phyloP scores from a whole-genome alignment of 1,140 invertebrate species.

The Achroia grisella region DNA sequence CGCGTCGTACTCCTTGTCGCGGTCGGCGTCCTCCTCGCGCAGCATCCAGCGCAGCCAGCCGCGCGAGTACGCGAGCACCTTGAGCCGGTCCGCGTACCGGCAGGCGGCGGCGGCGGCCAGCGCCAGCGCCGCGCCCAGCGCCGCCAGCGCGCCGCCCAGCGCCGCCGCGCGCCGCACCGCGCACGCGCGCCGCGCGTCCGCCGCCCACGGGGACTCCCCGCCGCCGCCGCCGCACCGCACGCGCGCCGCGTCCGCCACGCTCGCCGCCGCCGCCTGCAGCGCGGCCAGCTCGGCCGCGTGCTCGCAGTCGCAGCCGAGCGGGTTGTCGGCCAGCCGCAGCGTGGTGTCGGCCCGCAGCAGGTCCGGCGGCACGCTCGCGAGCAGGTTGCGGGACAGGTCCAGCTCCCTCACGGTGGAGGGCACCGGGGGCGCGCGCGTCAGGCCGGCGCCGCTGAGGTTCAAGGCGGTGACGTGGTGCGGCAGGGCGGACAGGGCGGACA shows the following conservation, averaged over 20 bases:
- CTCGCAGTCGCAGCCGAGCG: constrained; percentile 23
- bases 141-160: constrained; percentile 41
- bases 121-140: constrained; percentile 35
- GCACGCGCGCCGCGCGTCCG: constrained; percentile 6
- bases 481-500: background rate
- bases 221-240: no score
- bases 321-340: constrained; percentile 20
- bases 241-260: constrained; percentile 8
- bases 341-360: constrained; percentile 14
- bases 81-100: constrained; percentile 76
- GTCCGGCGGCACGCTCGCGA: constrained; percentile 12
- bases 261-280: constrained; percentile 6
- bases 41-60: constrained; percentile 73
- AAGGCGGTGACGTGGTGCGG: constrained; percentile 1
- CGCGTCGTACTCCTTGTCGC: constrained; percentile 85
- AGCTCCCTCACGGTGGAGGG: constrained; percentile 7
- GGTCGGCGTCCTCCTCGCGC: constrained; percentile 21
- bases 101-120: constrained; percentile 64
- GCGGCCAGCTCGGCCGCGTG: constrained; percentile 5
- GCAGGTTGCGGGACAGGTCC: constrained; percentile 24
- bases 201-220: background rate
- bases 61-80: constrained; percentile 83
- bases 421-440: background rate
- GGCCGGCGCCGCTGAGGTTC: background rate
- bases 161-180: constrained; percentile 68